A percentile compares a stretch with the other conserved stretches of the same genome.
Evolutionary conservation across 1,140 invertebrate genomes (phyloP).

Genomic region (Trinorchestia longiramus): DNA sequence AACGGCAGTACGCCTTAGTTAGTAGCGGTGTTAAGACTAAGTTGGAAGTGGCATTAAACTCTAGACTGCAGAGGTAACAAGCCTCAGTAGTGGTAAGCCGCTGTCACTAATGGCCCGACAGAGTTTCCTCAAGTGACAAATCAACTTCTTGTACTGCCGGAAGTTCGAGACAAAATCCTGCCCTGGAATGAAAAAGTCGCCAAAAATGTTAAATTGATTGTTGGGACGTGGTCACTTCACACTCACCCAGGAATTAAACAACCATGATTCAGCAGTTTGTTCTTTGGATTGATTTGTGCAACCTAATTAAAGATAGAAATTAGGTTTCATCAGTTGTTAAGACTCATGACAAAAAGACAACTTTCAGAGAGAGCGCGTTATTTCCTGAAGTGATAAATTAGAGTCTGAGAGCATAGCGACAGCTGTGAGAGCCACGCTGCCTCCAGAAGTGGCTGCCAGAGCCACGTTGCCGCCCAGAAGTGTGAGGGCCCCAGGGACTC

Average conservation of each 20-base stretch:
- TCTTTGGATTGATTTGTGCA: not conserved
- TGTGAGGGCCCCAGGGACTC: not conserved
- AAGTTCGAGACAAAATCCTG: not conserved
- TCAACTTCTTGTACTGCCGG: not conserved
- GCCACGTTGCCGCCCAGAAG: not conserved
- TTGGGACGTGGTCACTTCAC: not conserved
- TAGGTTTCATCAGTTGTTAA: not conserved
- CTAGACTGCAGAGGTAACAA: not conserved
- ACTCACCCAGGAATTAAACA: not conserved
- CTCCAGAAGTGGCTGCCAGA: not conserved
- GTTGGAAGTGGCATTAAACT: not conserved
- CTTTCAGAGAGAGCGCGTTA: not conserved
- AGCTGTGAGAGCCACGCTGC: not conserved
- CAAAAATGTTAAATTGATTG: not conserved
- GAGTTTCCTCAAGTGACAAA: not conserved
- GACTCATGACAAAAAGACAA: not conserved
- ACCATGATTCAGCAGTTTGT: not conserved
- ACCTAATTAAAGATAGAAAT: not conserved
- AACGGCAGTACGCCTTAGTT: not conserved
- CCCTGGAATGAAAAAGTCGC: not conserved
- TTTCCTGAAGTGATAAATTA: not conserved
- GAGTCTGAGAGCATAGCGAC: not conserved
- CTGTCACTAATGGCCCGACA: not conserved
- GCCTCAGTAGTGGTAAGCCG: not conserved
- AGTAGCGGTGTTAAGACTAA: not conserved